Percentiles rank a stretch among this genome's conserved stretches.
Conservation (phyloP, 2,797 vertebrate species). For the Microctenopoma stevenorrisi region DNA sequence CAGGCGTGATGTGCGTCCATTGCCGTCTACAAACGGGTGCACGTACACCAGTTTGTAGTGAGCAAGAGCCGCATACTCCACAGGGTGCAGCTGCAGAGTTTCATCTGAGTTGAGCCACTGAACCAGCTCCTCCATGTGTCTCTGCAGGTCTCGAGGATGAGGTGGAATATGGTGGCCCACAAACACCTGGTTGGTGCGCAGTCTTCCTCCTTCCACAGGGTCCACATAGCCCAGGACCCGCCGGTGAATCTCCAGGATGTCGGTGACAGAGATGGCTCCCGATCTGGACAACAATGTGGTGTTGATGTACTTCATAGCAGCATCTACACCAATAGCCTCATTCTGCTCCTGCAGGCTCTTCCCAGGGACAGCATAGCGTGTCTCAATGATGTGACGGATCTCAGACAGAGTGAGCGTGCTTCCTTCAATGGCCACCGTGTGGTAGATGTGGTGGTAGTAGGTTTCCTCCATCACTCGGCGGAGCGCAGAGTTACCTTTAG, state of each 20-base stretch:
- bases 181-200: slow-evolving; percentile 92
- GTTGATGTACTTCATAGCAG: slow-evolving; percentile 95
- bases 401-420: slow-evolving; percentile 95
- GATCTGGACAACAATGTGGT: slow-evolving; percentile 89
- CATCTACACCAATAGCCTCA: slow-evolving; percentile 95
- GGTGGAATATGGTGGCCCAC: slow-evolving; percentile 97
- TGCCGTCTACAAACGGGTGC: slow-evolving; percentile 95
- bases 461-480: slow-evolving; percentile 96
- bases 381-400: slow-evolving; percentile 97
- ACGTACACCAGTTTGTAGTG: slow-evolving; percentile 98
- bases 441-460: slow-evolving; percentile 99
- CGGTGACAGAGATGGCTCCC: slow-evolving; percentile 83
- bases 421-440: slow-evolving; percentile 97
- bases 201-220: slow-evolving; percentile 92
- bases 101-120: slow-evolving; percentile 98
- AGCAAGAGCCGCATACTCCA: slow-evolving; percentile 93
- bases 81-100: slow-evolving; percentile 91
- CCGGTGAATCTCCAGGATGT: slow-evolving; percentile 93
- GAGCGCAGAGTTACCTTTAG: slow-evolving; percentile 94
- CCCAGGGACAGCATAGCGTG: slow-evolving; percentile 92
- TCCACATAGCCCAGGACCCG: slow-evolving; percentile 94
- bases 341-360: slow-evolving; percentile 97
- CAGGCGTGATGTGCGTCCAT: slow-evolving; percentile 93
- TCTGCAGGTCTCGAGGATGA: slow-evolving; percentile 90
- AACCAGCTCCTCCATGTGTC: slow-evolving; percentile 92